phyloP scores from a whole-genome alignment of 2,888 invertebrate genomes.

The Chloromyia formosa region DNA sequence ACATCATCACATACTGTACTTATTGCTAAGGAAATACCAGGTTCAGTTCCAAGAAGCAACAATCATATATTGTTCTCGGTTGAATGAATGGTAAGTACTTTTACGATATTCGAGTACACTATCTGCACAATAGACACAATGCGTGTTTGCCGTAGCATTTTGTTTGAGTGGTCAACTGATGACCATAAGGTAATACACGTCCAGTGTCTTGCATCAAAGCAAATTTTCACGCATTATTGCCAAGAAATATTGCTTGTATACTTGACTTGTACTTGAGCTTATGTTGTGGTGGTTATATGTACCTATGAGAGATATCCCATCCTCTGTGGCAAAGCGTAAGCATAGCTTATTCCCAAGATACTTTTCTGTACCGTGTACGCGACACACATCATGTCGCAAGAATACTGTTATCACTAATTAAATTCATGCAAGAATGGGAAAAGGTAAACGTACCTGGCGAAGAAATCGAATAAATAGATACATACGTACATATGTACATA shows the following conservation, averaged over 20 bases:
- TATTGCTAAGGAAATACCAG: not conserved
- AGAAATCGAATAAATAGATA: too few species aligned
- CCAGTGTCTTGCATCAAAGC: not conserved
- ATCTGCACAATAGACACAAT: slow-evolving; percentile 6
- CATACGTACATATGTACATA: too few species aligned
- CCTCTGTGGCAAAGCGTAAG: too few species aligned
- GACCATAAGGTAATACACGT: not conserved
- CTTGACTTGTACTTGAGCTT: not conserved
- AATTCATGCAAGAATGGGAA: slow-evolving; percentile 21
- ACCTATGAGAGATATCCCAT: too few species aligned
- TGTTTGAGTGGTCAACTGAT: not conserved
- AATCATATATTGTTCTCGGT: slow-evolving; percentile 45
- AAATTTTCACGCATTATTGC: not conserved
- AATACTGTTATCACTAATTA: slow-evolving; percentile 39
- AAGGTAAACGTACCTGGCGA: slow-evolving; percentile 10
- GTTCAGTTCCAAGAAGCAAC: slow-evolving; percentile 23
- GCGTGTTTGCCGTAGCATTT: slow-evolving; percentile 9
- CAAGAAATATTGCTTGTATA: slow-evolving; percentile 4
- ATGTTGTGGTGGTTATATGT: too few species aligned
- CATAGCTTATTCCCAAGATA: too few species aligned
- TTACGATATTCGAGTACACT: not conserved
- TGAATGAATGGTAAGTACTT: slow-evolving; percentile 46
- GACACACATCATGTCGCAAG: slow-evolving; percentile 24
- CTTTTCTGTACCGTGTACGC: not conserved
- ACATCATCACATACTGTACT: too few species aligned